Percentiles rank a stretch among this genome's conserved stretches.
These are phyloP conservation scores for Onthophagus taurus DNA, from an alignment of 1,140 invertebrate genomes.

Conservation along the genomic window DNA sequence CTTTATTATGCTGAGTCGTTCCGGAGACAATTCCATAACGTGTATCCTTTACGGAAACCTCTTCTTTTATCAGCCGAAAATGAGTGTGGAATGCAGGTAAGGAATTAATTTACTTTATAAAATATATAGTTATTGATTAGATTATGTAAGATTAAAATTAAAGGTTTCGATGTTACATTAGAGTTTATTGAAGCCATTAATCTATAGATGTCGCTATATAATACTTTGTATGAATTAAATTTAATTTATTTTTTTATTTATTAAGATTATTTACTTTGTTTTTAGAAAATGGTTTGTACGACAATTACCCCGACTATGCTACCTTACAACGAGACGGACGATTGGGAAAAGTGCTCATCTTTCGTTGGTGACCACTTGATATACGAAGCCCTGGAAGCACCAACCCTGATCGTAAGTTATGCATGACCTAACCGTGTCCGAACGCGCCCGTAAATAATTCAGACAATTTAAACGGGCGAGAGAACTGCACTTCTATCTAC, in stretches of 20 bases:
- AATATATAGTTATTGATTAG: background rate
- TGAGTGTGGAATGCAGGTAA: slow-evolving; percentile 54
- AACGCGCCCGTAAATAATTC: background rate
- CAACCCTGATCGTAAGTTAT: slow-evolving; percentile 50
- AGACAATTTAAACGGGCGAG: background rate
- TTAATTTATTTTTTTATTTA: slow-evolving; percentile 1
- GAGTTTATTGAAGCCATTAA: background rate
- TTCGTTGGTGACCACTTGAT: slow-evolving; percentile 53
- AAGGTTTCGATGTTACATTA: background rate
- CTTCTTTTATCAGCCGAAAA: slow-evolving; percentile 68
- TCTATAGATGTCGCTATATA: no score
- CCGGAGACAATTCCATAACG: slow-evolving; percentile 60
- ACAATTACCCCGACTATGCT: slow-evolving; percentile 54
- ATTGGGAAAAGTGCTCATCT: slow-evolving; percentile 49
- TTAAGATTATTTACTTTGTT: slow-evolving; percentile 16
- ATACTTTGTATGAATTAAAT: background rate
- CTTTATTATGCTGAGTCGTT: slow-evolving; percentile 75
- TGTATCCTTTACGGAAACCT: slow-evolving; percentile 58
- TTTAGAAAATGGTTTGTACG: slow-evolving; percentile 63
- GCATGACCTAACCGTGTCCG: background rate
- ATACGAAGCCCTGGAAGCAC: slow-evolving; percentile 47
- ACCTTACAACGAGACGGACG: slow-evolving; percentile 47
- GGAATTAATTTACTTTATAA: background rate
- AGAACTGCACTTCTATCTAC: no score
- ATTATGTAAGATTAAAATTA: no score